Base-by-base conservation (phyloP, 1,140 invertebrate genomes). In the Steinernema khuongi region DNA sequence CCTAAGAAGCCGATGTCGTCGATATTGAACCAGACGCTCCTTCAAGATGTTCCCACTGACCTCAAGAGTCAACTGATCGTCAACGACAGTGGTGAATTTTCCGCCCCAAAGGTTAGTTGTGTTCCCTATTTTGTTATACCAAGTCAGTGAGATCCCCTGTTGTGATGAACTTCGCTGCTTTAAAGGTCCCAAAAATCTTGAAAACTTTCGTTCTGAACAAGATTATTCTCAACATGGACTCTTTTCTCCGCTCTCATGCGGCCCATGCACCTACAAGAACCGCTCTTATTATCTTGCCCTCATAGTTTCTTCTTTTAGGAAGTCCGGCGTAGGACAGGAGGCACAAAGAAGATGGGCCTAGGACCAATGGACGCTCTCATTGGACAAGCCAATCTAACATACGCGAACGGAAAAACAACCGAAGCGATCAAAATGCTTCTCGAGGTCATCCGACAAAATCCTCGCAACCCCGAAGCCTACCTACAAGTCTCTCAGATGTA, bases 301-400 rank as follows among this genome's bases (percentile, higher is more conserved):
- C 36, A 11, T 29, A 1, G n/a, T 43, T 36, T 29, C 68, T 14
- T 14, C 68, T 4, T 11, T 36, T 1, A 29, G 28, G 0, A 18
- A 29, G 29, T 50, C 31, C 36, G 7, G 18, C 30, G 1, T 18
- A 31, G 60, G 72, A 1, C 60, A 74, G 18, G 30, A 68, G 14
- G 31, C 29, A 31, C 43, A 67, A 41, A 36, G 22, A 60, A 74
- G 70, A 60, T 44, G 73, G 14, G 28, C 11, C 4, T 60, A 31
- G 74, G 31, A 30, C 71, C 31, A 0, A 70, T 83, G 69, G 83
- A 83, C 68, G 77, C 74, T 17, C 33, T 83, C 14, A 44, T 83
- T 22, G 81, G 81, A 28, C 81, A 85, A 43, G 83, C 81, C 19
- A 85, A 85, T 71, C 30, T 83, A 1, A 74, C 71, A 60, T 72